Base-by-base conservation (phyloP, 2,888 invertebrate genomes). In the Macrophya alboannulata region DNA sequence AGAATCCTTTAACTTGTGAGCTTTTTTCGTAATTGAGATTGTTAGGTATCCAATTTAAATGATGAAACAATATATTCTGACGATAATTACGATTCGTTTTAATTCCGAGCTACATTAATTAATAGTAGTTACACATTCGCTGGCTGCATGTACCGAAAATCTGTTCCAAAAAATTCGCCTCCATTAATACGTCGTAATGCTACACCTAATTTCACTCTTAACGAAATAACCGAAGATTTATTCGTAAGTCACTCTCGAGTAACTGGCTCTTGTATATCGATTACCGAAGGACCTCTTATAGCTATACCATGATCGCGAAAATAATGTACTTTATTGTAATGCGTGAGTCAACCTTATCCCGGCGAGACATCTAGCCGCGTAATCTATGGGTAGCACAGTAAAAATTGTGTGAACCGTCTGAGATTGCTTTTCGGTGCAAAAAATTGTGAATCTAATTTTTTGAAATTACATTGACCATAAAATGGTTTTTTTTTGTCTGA, bases 241-340 rank as follows among this genome's bases (percentile, higher is more conserved):
- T 10, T 2, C 10, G 45, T 17, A 6, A 17, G 51, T 17, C 15
- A 51, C 48, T 3, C 48, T 48, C 17, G 51, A 51, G 51, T 5
- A 51, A 51, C 17, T 51, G 31, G 25, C 76, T 17, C 10, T 51
- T 5, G 17, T 76, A 48, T 21, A n/a, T 79, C n/a, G 43, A 79
- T 79, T 59, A 37, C 40, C 55, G 15, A 37, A 4, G 45, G n/a
- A 37, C 12, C 59, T 62, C 59, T 31, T 48, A 12, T 21, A 40
- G 40, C 12, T 12, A 62, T 40, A 59, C 59, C 21, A 25, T 76
- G 51, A 40, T 55, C 43, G 6, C 31, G 4, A 37, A 62, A 21
- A 62, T 59, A 79, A 59, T 62, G 10, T 40, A 17, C 59, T 9
- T 43, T n/a, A n/a, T 62, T n/a, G 55, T 79, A 79, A 79, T 79